phyloP scores from a whole-genome alignment of 2,797 vertebrate genomes.

The Lepidocolaptes lacrymiger region DNA sequence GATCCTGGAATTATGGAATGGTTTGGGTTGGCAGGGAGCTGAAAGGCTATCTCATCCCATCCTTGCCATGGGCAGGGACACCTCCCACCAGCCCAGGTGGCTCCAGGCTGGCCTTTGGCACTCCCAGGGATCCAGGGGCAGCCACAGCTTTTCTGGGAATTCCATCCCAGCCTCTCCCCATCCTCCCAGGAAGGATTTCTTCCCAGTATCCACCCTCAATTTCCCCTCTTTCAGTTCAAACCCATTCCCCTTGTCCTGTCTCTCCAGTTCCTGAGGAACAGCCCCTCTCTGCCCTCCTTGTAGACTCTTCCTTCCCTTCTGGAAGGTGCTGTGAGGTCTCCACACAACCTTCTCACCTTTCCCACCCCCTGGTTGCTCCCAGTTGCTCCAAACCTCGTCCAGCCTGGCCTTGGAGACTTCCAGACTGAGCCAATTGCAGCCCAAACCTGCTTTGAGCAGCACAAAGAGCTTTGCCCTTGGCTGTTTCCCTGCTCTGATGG shows the following conservation, averaged over 20 bases:
- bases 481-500: background rate
- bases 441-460: fast-evolving
- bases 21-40: no score
- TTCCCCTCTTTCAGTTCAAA: background rate
- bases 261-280: background rate
- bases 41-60: no score
- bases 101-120: no score
- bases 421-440: background rate
- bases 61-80: no score
- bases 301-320: background rate
- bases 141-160: no score
- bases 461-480: fast-evolving
- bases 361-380: background rate
- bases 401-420: background rate
- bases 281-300: background rate
- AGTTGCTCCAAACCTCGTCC: background rate
- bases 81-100: no score
- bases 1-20: no score
- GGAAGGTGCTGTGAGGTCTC: background rate
- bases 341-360: background rate
- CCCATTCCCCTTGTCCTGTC: background rate
- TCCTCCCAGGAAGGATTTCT: no score
- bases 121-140: no score
- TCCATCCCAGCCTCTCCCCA: no score
- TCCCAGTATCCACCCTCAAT: no score